Evolutionary conservation across 2,888 invertebrate genomes (phyloP).

Genomic region (Mamestra brassicae): DNA sequence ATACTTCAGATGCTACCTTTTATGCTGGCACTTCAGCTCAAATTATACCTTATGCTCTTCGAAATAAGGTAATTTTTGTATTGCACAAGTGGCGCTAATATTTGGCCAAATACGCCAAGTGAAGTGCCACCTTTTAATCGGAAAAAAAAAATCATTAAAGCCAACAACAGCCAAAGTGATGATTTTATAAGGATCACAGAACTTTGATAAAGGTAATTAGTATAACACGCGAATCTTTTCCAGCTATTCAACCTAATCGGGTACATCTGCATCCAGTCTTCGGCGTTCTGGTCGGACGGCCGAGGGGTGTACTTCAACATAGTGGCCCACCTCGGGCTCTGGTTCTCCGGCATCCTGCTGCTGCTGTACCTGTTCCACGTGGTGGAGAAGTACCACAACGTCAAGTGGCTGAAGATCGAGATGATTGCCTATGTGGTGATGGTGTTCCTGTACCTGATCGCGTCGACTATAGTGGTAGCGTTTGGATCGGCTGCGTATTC

Average conservation of each 20-base stretch:
- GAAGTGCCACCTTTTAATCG: too few species aligned
- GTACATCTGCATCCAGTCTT: slow-evolving; percentile 94
- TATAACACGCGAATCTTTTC: not conserved
- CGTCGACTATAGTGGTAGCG: slow-evolving; percentile 93
- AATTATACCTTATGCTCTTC: too few species aligned
- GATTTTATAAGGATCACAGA: too few species aligned
- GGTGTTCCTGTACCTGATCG: slow-evolving; percentile 94
- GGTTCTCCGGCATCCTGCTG: slow-evolving; percentile 94
- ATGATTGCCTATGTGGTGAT: slow-evolving; percentile 93
- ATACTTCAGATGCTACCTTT: too few species aligned
- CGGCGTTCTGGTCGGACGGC: slow-evolving; percentile 90
- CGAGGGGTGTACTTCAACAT: slow-evolving; percentile 94
- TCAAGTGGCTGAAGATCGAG: slow-evolving; percentile 97
- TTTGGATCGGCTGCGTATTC: slow-evolving; percentile 92
- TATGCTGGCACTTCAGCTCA: too few species aligned
- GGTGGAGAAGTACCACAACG: slow-evolving; percentile 95
- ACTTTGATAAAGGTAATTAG: not conserved
- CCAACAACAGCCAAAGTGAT: too few species aligned
- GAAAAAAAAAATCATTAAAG: too few species aligned
- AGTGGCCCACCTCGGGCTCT: slow-evolving; percentile 94
- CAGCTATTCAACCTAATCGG: slow-evolving; percentile 94
- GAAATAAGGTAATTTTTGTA: too few species aligned
- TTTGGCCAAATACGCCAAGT: too few species aligned
- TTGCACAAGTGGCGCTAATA: too few species aligned
- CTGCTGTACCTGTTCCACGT: slow-evolving; percentile 95